Percentiles rank a stretch among this genome's conserved stretches.
Conservation (phyloP, 2,113 vertebrate species). For the Phylloscopus trochilus region DNA sequence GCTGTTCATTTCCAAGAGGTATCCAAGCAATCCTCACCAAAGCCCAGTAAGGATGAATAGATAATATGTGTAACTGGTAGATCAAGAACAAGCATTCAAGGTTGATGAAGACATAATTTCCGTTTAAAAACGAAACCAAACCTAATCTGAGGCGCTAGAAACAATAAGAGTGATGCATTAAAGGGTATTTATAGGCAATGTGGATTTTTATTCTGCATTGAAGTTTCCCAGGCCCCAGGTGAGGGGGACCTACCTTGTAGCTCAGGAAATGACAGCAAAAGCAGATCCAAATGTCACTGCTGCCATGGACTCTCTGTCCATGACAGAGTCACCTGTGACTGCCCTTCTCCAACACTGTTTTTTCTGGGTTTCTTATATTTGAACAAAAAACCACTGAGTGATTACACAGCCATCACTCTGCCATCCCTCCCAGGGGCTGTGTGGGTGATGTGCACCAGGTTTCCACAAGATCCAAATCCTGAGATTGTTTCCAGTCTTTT, state of each 20-base stretch:
- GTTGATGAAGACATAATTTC: constrained; percentile 27
- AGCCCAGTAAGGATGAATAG: not conserved
- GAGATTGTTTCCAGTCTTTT: not conserved
- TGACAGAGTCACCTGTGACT: not conserved
- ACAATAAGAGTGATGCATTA: not conserved
- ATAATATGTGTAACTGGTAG: not conserved
- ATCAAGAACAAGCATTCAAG: not conserved
- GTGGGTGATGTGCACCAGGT: fast-evolving
- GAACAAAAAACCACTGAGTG: fast-evolving
- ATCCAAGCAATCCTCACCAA: not conserved
- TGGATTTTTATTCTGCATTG: not conserved
- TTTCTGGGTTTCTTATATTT: not conserved
- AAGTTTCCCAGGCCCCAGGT: not conserved
- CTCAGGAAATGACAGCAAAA: not conserved
- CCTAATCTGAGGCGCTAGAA: not conserved
- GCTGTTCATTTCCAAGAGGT: not conserved
- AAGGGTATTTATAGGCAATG: not conserved
- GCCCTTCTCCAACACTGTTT: not conserved
- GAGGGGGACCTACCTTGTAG: not conserved
- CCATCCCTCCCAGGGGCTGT: not conserved
- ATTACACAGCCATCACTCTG: fast-evolving
- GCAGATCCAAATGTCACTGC: not conserved
- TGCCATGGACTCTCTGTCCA: not conserved
- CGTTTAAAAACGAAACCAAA: not conserved
- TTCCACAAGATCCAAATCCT: not conserved